Evolutionary conservation across 1,140 invertebrate genomes (phyloP), one percentile per base, ranked within the genome.

Genomic region (Bombus cullumanus): DNA sequence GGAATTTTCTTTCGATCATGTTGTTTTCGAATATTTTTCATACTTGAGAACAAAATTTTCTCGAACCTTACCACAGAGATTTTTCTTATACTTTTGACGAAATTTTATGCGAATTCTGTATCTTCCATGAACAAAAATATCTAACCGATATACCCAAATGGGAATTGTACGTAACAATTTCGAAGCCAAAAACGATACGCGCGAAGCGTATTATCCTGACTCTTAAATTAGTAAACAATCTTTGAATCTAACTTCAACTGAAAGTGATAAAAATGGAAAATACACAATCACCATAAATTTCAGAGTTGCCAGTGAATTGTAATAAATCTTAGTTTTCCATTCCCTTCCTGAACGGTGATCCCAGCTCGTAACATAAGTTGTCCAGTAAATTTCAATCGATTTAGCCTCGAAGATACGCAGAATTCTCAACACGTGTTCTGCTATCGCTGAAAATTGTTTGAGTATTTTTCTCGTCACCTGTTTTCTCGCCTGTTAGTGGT

Each of bases 361-460:
- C 12, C 37, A 15, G 37, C 8, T 28, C 13, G 28, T 31, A 43
- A 15, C n/a, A 31, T 13, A n/a, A 18, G 37, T 43, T 31, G 71
- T n/a, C 28, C 28, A 13, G 4, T 62, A 41, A 41, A 13, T 62
- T 18, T 31, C 37, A 57, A 64, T 43, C 53, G 28, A 41, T 76
- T 59, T 59, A 57, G 22, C 53, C 53, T 22, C 41, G 64, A 69
- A 39, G 41, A 53, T 57, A 34, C 68, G 25, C 13, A 25, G 22
- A 57, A 68, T 37, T 39, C 37, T 34, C 31, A 22, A 72, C 47
- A 34, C 37, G 59, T 66, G 41, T 34, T 22, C 22, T n/a, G 15
- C 22, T 43, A 57, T 53, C 73, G 25, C 10, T 78, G 34, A 37
- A 84, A 84, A 59, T n/a, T 39, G 59, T 79, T 12, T 22, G 53